Percentiles rank a stretch among this genome's conserved stretches.
Conservation (phyloP, 2,797 vertebrate species). For the Neosilurus hyrtlii region DNA sequence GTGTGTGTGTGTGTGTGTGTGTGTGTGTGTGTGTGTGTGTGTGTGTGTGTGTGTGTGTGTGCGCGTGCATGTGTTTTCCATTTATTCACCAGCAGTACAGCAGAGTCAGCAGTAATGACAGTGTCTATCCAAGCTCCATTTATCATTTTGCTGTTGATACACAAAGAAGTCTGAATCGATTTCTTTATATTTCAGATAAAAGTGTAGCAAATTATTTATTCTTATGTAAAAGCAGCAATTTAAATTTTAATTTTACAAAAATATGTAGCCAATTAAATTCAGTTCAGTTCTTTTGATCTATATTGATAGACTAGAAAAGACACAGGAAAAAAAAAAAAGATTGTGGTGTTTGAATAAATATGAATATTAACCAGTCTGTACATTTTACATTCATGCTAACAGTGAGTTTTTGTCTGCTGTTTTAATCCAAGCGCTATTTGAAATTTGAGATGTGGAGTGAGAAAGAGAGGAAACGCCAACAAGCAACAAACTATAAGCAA, state of each 20-base stretch:
- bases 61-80: constrained; percentile 3
- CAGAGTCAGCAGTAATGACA: neutral
- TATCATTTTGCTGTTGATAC: neutral
- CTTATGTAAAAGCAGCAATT: neutral
- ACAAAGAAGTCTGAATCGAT: neutral
- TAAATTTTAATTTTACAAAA: neutral
- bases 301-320: no score
- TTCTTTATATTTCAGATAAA: neutral
- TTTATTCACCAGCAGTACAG: neutral
- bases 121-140: neutral
- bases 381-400: no score
- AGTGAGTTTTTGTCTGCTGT: no score
- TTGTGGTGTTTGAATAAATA: no score
- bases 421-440: no score
- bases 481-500: no score
- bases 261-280: no score
- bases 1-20: neutral
- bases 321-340: no score
- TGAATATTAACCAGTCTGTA: no score
- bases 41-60: neutral
- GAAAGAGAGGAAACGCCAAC: no score
- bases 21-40: constrained; percentile 8
- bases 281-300: neutral
- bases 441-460: no score
- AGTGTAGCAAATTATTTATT: neutral